Percentiles rank a stretch among this genome's conserved stretches.
phyloP scores from a whole-genome alignment of 2,113 vertebrate genomes.

The Oxyura jamaicensis region DNA sequence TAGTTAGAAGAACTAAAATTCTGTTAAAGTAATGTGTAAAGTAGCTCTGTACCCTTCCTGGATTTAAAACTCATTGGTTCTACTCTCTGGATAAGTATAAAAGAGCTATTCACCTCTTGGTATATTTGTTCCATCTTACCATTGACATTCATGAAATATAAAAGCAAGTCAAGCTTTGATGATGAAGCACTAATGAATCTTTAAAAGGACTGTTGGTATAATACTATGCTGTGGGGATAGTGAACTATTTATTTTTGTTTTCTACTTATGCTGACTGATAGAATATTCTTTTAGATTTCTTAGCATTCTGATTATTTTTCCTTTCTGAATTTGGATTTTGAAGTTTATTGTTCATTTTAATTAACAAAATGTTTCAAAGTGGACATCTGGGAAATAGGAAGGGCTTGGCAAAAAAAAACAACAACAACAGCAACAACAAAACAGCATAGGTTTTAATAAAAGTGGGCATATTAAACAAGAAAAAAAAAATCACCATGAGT shows the following conservation, averaged over 20 bases:
- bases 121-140: constrained; percentile 27
- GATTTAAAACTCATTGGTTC: constrained; percentile 37
- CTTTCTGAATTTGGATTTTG: background rate
- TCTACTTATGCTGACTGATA: background rate
- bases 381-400: background rate
- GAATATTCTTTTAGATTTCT: background rate
- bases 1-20: constrained; percentile 24
- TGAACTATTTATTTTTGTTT: background rate
- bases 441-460: background rate
- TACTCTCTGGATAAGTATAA: constrained; percentile 33
- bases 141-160: constrained; percentile 5
- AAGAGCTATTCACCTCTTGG: background rate
- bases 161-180: background rate
- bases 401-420: background rate
- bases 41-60: background rate
- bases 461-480: background rate
- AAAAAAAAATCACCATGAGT: background rate
- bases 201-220: constrained; percentile 16
- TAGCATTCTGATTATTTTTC: background rate
- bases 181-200: constrained; percentile 40
- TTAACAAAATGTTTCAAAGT: background rate
- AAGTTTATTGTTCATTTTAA: background rate
- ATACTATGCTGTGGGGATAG: background rate
- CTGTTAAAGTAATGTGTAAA: background rate
- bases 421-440: background rate